Conservation (phyloP, 2,113 vertebrate genomes). For the Edolisoma coerulescens region DNA sequence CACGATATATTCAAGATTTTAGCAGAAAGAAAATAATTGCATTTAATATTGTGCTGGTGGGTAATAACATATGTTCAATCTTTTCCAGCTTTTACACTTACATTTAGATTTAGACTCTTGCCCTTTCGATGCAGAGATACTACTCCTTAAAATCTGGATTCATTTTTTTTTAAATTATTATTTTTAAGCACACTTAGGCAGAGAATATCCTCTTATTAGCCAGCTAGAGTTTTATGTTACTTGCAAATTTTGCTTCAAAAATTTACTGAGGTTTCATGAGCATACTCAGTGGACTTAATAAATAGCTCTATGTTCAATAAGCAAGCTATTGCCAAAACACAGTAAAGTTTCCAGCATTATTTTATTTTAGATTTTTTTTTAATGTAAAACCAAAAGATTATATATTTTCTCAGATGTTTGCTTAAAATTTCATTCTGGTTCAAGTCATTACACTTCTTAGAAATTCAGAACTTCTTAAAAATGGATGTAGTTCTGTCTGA, state of each 20-base stretch:
- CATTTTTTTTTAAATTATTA: neutral
- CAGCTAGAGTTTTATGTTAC: neutral
- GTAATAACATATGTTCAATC: slow-evolving; percentile 41
- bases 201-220: neutral
- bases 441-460: neutral
- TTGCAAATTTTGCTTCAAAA: slow-evolving; percentile 19
- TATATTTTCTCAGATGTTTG: neutral
- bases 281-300: neutral
- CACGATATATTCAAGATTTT: slow-evolving; percentile 62
- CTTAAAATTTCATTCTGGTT: neutral
- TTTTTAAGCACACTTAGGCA: neutral
- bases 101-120: slow-evolving; percentile 27
- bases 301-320: slow-evolving; percentile 1
- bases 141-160: neutral
- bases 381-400: neutral
- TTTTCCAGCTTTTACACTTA: slow-evolving; percentile 50
- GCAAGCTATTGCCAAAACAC: neutral
- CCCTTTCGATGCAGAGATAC: slow-evolving; percentile 8
- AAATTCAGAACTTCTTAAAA: neutral
- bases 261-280: neutral
- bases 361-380: neutral
- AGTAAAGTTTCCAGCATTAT: neutral
- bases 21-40: slow-evolving; percentile 65
- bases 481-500: neutral
- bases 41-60: slow-evolving; percentile 55